Evolutionary conservation across 2,888 invertebrate genomes (phyloP).

Genomic region (Tholera decimalis): DNA sequence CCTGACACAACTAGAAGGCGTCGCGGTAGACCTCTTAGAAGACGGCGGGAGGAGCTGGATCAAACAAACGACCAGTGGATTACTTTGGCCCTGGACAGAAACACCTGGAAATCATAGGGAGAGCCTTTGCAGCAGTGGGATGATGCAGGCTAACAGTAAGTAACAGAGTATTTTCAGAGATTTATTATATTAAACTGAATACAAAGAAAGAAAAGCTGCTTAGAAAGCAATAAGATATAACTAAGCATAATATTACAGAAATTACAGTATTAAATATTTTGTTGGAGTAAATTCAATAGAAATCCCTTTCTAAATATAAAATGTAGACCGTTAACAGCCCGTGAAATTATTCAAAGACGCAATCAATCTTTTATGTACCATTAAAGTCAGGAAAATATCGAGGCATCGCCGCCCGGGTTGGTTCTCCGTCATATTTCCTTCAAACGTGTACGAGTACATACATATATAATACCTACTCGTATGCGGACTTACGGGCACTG

Average conservation of each 20-base stretch:
- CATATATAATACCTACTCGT: too few species aligned
- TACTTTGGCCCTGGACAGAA: too few species aligned
- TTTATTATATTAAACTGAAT: not conserved
- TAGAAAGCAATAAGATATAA: not conserved
- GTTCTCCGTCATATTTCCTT: conserved; percentile 50
- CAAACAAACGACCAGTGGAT: too few species aligned
- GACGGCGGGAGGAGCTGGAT: too few species aligned
- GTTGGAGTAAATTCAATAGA: conserved; percentile 15
- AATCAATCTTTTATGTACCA: conserved; percentile 73
- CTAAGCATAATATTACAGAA: not conserved
- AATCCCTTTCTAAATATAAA: conserved; percentile 25
- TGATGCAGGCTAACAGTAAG: too few species aligned
- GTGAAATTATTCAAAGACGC: conserved; percentile 54
- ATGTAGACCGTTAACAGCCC: conserved; percentile 31
- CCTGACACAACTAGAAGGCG: too few species aligned
- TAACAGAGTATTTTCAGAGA: not conserved
- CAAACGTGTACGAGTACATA: conserved; percentile 44
- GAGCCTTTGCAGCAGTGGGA: too few species aligned
- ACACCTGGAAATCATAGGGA: too few species aligned
- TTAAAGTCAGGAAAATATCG: conserved; percentile 69
- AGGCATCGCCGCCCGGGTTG: conserved; percentile 66
- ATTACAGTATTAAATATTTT: conserved; percentile 17
- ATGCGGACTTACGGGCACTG: conserved; percentile 11
- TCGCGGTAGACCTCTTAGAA: too few species aligned
- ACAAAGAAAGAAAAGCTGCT: not conserved